A percentile compares a stretch with the other conserved stretches of the same genome.
These are phyloP conservation scores for Meloidogyne exigua DNA, from an alignment of 1,140 invertebrate species.

Conservation along the genomic window DNA sequence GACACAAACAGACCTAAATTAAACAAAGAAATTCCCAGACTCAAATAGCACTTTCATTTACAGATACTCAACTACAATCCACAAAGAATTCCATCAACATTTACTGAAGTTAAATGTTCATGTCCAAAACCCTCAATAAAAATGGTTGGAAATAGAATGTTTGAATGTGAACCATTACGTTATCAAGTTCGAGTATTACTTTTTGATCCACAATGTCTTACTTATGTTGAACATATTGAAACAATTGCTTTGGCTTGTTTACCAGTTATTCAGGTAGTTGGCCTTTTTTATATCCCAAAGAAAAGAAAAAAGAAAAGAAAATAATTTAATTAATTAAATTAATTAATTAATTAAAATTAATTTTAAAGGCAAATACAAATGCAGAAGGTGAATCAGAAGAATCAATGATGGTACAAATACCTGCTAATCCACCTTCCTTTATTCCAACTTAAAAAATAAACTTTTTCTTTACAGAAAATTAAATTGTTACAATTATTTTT, in stretches of 20 bases:
- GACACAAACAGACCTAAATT: no score
- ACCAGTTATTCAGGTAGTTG: constrained; percentile 60
- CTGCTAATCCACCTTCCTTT: constrained; percentile 52
- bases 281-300: constrained; percentile 27
- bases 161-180: constrained; percentile 61
- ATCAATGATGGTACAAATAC: constrained; percentile 53
- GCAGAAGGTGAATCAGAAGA: constrained; percentile 58
- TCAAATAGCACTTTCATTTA: neutral
- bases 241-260: constrained; percentile 60
- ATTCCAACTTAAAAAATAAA: constrained; percentile 37
- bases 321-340: no score
- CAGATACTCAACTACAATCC: neutral
- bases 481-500: no score
- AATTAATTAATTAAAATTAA: no score
- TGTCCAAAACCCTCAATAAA: constrained; percentile 56
- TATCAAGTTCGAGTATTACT: constrained; percentile 62
- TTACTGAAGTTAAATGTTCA: constrained; percentile 64
- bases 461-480: no score
- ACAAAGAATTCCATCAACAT: constrained; percentile 61
- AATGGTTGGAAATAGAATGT: constrained; percentile 60
- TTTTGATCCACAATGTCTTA: constrained; percentile 60
- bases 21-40: constrained; percentile 44
- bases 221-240: constrained; percentile 57
- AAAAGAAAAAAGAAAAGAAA: neutral
- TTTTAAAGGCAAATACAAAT: constrained; percentile 61